Evolutionary conservation across 2,113 vertebrate genomes (phyloP).

Genomic region (Eulemur macaco): DNA sequence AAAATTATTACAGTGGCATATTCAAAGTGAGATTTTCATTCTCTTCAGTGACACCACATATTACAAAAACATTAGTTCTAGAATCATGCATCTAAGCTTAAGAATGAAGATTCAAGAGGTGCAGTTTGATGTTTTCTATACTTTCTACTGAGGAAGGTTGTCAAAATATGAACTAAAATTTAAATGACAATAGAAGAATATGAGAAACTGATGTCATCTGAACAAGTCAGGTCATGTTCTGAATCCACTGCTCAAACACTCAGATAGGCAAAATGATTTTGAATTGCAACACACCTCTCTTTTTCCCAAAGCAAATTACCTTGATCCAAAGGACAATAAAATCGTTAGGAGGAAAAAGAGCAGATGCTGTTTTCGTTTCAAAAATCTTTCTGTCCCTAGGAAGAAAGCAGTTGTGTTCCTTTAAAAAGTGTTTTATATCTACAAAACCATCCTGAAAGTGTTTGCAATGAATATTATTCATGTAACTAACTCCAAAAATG

Average conservation of each 20-base stretch:
- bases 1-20: constrained; percentile 1
- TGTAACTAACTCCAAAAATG: not conserved
- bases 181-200: not conserved
- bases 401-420: not conserved
- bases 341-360: not conserved
- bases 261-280: not conserved
- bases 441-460: not conserved
- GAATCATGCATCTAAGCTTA: not conserved
- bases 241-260: not conserved
- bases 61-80: not conserved
- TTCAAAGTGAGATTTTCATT: constrained; percentile 26
- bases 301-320: not conserved
- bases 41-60: not conserved
- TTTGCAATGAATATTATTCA: not conserved
- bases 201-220: not conserved
- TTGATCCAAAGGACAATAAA: not conserved
- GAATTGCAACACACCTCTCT: not conserved
- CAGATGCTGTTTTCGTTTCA: not conserved
- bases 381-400: not conserved
- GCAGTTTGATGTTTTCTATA: not conserved
- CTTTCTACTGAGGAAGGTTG: not conserved
- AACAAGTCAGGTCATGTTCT: not conserved
- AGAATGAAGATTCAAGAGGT: not conserved
- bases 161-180: constrained; percentile 22
- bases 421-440: not conserved